Evolutionary conservation across 2,888 invertebrate species (phyloP).

Genomic region (Epirrhoe tristata): DNA sequence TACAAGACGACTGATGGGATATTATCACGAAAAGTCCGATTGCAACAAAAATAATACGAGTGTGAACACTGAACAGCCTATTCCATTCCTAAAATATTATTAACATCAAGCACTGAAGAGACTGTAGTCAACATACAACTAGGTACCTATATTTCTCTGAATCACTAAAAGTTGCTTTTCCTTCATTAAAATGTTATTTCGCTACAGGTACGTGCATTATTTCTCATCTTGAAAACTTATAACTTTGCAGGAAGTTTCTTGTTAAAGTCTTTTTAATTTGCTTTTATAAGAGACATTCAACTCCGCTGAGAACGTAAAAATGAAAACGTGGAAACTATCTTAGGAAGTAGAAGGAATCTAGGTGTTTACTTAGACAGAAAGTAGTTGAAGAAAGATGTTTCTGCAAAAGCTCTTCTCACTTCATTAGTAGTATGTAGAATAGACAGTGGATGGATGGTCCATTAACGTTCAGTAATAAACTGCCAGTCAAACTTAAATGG

Average conservation of each 20-base stretch:
- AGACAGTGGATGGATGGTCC: background rate
- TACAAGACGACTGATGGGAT: no score
- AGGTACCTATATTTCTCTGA: background rate
- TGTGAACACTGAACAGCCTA: no score
- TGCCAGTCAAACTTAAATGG: constrained; percentile 21
- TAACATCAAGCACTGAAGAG: no score
- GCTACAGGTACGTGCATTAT: background rate
- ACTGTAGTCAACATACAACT: no score
- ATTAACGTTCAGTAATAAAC: constrained; percentile 13
- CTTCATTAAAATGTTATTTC: background rate
- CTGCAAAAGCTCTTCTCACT: background rate
- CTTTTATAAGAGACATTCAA: constrained; percentile 2
- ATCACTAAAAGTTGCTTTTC: background rate
- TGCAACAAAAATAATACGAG: no score
- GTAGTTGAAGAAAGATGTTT: background rate
- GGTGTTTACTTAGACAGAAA: background rate
- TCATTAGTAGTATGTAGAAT: background rate
- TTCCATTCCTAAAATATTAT: no score
- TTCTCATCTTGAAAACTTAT: background rate
- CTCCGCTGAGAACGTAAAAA: background rate
- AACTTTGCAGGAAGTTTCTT: constrained; percentile 9
- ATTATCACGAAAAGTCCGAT: no score
- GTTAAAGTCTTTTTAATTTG: constrained; percentile 4
- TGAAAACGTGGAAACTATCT: background rate
- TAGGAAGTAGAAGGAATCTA: no score